Evolutionary conservation across 2,797 vertebrate genomes (phyloP).

Genomic region (Melanotaenia maccullochi): DNA sequence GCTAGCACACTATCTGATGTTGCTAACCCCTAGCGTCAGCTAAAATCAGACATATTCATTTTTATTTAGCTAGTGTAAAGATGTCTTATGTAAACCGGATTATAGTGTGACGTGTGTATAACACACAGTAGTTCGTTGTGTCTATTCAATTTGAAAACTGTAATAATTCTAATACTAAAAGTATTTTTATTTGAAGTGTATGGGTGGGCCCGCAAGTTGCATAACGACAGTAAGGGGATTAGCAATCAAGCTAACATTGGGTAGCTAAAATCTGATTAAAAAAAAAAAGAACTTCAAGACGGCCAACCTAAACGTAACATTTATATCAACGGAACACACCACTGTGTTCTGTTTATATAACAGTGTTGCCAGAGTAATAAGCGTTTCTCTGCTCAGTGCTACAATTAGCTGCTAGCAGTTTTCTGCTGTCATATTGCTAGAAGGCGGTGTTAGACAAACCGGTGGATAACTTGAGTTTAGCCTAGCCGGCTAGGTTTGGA

Average conservation of each 20-base stretch:
- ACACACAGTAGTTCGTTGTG: not conserved
- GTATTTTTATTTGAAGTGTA: conserved; percentile 16
- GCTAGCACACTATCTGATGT: conserved; percentile 46
- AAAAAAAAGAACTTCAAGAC: not conserved
- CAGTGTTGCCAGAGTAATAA: not conserved
- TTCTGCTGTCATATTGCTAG: not conserved
- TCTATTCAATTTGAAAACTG: not conserved
- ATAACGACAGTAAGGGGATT: conserved; percentile 42
- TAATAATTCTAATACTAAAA: not conserved
- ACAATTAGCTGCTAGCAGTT: conserved; percentile 26
- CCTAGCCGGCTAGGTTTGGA: conserved; percentile 21
- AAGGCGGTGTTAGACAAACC: not conserved
- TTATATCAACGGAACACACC: rapidly evolving
- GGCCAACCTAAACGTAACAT: not conserved
- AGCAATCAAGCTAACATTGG: conserved; percentile 38
- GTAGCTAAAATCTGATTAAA: not conserved
- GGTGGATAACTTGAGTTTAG: conserved; percentile 29
- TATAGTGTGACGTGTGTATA: not conserved
- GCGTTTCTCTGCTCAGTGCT: not conserved
- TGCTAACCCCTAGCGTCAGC: conserved; percentile 32
- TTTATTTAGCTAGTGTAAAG: not conserved
- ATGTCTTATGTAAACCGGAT: rapidly evolving
- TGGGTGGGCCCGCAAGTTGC: conserved; percentile 63
- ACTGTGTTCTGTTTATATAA: not conserved
- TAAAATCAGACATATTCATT: not conserved